A percentile compares a stretch with the other conserved stretches of the same genome.
These are phyloP conservation scores for Eubasilissa regina DNA, from an alignment of 1,140 invertebrate genomes.

Conservation along the genomic window DNA sequence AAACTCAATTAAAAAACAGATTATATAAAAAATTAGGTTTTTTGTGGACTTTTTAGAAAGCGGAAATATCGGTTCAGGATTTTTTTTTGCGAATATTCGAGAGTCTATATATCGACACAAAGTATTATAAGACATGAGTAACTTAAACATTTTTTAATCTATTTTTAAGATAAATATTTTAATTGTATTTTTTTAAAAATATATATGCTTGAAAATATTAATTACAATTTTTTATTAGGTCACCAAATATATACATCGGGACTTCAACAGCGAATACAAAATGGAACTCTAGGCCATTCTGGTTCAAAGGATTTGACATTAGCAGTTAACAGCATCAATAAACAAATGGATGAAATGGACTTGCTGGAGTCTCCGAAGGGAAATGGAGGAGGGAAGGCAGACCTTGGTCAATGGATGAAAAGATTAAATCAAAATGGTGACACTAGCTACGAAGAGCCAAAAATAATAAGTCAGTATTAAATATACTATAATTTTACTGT, in stretches of 20 bases:
- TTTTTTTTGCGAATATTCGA: too few species aligned
- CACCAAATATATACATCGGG: conserved; percentile 73
- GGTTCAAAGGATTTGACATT: conserved; percentile 41
- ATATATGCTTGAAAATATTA: too few species aligned
- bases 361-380: conserved; percentile 25
- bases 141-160: too few species aligned
- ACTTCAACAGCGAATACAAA: conserved; percentile 73
- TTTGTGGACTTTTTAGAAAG: too few species aligned
- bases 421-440: conserved; percentile 30
- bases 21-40: too few species aligned
- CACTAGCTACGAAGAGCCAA: conserved; percentile 23
- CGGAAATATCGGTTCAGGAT: too few species aligned
- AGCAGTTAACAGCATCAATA: conserved; percentile 33
- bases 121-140: too few species aligned
- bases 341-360: conserved; percentile 44
- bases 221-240: conserved; percentile 65
- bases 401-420: conserved; percentile 34
- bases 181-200: too few species aligned
- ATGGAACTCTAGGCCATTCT: conserved; percentile 70
- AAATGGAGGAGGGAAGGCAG: conserved; percentile 20
- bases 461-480: conserved; percentile 25
- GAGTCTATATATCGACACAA: too few species aligned
- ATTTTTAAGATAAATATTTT: too few species aligned
- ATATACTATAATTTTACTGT: too few species aligned
- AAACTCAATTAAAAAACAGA: too few species aligned